Conservation (phyloP, 2,888 invertebrate species). For the Agonopterix arenella region DNA sequence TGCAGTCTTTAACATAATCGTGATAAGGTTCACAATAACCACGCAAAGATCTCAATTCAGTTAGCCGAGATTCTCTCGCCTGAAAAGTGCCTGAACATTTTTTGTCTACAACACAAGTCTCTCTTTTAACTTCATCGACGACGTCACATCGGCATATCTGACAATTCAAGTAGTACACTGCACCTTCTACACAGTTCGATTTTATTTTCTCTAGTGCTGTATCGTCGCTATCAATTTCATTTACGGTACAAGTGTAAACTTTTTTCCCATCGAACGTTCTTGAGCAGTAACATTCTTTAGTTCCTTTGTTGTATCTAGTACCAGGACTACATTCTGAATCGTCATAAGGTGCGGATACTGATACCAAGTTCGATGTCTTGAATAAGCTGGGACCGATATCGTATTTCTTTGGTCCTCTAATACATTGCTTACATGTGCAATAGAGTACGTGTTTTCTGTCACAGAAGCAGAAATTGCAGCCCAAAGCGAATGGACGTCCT, state of each 20-base stretch:
- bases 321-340: constrained; percentile 37
- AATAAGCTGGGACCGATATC: neutral
- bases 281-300: constrained; percentile 51
- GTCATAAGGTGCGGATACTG: constrained; percentile 15
- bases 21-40: constrained; percentile 55
- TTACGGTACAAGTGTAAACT: constrained; percentile 56
- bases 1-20: constrained; percentile 41
- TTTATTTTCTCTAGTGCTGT: constrained; percentile 1
- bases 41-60: constrained; percentile 22
- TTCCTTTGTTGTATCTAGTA: constrained; percentile 38
- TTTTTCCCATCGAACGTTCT: constrained; percentile 26
- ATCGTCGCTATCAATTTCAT: constrained; percentile 23
- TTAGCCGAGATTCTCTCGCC: constrained; percentile 1
- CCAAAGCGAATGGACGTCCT: constrained; percentile 48
- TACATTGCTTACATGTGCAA: constrained; percentile 56
- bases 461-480: constrained; percentile 75
- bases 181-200: constrained; percentile 34
- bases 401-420: constrained; percentile 9
- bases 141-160: constrained; percentile 39
- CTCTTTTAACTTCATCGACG: constrained; percentile 20
- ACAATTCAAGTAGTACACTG: constrained; percentile 39
- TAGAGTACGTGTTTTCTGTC: constrained; percentile 49
- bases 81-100: constrained; percentile 16
- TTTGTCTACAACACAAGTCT: constrained; percentile 32
- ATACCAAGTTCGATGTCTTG: neutral